A percentile compares a stretch with the other conserved stretches of the same genome.
Evolutionary conservation across 2,113 vertebrate genomes (phyloP).

Genomic region (Montifringilla adamsi): DNA sequence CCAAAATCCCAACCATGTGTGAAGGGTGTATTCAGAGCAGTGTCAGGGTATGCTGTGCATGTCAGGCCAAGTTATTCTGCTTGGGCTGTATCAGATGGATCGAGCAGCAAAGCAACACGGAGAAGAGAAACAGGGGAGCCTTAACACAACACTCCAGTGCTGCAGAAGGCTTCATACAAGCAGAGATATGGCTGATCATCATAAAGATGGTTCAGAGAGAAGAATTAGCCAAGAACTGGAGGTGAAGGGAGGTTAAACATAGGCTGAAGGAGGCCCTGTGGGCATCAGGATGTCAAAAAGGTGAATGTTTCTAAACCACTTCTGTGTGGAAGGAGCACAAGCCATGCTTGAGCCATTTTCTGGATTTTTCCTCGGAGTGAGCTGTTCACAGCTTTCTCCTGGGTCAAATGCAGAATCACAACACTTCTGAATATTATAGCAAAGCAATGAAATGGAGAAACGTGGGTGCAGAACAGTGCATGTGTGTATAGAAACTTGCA

Average conservation of each 20-base stretch:
- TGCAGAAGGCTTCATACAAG: neutral
- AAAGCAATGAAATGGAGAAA: neutral
- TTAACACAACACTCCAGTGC: neutral
- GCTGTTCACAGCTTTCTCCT: neutral
- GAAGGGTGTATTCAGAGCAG: neutral
- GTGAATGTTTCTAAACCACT: neutral
- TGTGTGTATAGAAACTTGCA: neutral
- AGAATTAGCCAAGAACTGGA: neutral
- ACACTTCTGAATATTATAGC: neutral
- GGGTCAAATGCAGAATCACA: neutral
- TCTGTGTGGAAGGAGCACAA: neutral
- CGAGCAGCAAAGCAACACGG: fast-evolving
- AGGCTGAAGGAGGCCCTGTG: neutral
- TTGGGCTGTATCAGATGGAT: neutral
- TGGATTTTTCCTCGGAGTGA: neutral
- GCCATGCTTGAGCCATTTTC: neutral
- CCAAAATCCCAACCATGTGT: neutral
- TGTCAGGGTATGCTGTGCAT: neutral
- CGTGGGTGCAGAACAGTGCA: neutral
- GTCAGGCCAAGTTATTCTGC: neutral
- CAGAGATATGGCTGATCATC: neutral
- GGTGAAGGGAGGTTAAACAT: neutral
- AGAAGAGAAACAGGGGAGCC: neutral
- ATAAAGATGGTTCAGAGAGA: neutral
- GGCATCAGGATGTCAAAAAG: neutral